A percentile compares a stretch with the other conserved stretches of the same genome.
Conservation (phyloP, 1,140 invertebrate species). For the Musca vetustissima region DNA sequence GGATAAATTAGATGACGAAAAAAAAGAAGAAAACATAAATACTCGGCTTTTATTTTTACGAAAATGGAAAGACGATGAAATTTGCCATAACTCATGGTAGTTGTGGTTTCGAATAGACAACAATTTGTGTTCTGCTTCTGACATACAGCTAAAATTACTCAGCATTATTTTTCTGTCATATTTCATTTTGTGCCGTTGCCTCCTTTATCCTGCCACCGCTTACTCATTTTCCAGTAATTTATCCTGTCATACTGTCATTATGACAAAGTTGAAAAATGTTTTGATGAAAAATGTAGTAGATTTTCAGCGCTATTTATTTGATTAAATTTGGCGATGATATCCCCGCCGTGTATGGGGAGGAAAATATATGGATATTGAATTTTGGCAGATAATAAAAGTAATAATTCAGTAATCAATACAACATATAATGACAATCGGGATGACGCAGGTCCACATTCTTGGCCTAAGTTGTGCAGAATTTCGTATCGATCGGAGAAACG, state of each 20-base stretch:
- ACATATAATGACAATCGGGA: no score
- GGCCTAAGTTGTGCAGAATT: no score
- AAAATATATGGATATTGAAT: no score
- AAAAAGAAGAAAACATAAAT: not conserved
- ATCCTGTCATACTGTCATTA: constrained; percentile 56
- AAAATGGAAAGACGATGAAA: not conserved
- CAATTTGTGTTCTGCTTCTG: not conserved
- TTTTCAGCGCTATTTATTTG: not conserved
- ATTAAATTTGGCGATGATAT: no score
- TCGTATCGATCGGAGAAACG: no score
- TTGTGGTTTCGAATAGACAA: not conserved
- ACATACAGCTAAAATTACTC: no score
- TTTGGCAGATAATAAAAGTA: no score
- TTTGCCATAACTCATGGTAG: not conserved
- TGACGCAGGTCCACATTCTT: no score
- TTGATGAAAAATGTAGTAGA: constrained; percentile 33
- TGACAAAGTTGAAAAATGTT: constrained; percentile 38
- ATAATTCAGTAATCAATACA: no score
- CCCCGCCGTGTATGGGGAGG: no score
- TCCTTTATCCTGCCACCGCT: not conserved
- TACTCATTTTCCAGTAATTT: constrained; percentile 51
- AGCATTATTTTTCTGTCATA: constrained; percentile 20
- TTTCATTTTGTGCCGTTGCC: not conserved
- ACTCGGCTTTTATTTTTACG: not conserved
- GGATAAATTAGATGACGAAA: not conserved